A percentile compares a stretch with the other conserved stretches of the same genome.
These are phyloP conservation scores for Vannuccia rotundouncinata DNA, from an alignment of 2,888 invertebrate species.

Conservation along the genomic window DNA sequence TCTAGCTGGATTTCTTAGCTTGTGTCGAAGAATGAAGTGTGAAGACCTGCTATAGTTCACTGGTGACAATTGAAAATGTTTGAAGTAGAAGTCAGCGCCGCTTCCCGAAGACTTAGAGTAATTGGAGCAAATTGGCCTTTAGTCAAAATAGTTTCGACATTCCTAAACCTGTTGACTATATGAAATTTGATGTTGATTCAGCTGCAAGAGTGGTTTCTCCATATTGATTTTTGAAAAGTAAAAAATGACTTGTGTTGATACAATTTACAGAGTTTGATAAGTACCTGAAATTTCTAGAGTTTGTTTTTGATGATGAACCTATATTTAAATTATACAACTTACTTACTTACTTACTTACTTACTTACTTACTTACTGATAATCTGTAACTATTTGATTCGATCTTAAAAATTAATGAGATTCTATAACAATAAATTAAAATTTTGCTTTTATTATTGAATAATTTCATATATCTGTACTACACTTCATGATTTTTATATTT, in stretches of 20 bases:
- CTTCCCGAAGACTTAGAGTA: background rate
- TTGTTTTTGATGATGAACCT: too few species aligned
- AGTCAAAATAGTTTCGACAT: background rate
- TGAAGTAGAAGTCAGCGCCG: background rate
- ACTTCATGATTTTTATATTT: too few species aligned
- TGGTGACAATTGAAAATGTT: background rate
- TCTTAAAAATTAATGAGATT: too few species aligned
- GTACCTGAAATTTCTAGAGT: background rate
- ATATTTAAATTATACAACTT: too few species aligned
- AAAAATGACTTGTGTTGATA: too few species aligned
- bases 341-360: too few species aligned
- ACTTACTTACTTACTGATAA: too few species aligned
- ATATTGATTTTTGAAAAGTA: background rate
- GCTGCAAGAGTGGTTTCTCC: background rate
- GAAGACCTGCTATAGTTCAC: background rate
- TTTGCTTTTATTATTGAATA: too few species aligned
- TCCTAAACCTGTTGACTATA: background rate
- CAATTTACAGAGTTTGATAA: background rate
- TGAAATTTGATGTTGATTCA: background rate
- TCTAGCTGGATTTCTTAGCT: too few species aligned
- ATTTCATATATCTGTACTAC: too few species aligned
- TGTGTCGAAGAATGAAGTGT: background rate
- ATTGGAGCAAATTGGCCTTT: background rate
- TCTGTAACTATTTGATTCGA: too few species aligned
- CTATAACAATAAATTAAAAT: background rate